These are phyloP conservation scores for Drosophila pallidifrons DNA, from an alignment of 1,140 invertebrate genomes.

Conservation along the genomic window DNA sequence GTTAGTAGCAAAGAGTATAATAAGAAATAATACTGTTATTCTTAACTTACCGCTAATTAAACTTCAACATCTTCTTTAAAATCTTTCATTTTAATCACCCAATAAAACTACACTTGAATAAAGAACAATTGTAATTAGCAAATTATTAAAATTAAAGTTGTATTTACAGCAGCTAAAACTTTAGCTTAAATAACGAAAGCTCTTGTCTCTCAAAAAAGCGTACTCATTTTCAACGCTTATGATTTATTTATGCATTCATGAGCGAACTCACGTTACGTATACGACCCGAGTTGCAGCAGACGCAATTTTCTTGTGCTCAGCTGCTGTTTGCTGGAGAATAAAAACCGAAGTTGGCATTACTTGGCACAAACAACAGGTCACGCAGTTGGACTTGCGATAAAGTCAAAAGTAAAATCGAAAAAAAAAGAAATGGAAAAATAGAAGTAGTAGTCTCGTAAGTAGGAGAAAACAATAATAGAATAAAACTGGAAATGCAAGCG, in stretches of 20 bases:
- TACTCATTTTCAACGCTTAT: constrained; percentile 69
- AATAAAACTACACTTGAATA: no score
- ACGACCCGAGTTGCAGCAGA: constrained; percentile 22
- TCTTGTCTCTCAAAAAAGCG: background rate
- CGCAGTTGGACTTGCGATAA: constrained; percentile 1
- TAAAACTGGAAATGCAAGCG: constrained; percentile 27
- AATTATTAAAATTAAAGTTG: background rate
- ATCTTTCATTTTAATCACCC: no score
- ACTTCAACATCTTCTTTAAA: no score
- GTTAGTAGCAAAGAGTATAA: no score
- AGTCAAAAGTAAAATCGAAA: constrained; percentile 16
- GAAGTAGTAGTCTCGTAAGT: background rate
- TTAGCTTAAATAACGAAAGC: background rate
- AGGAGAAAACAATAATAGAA: constrained; percentile 17
- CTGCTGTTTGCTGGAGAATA: constrained; percentile 40
- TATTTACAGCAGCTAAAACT: background rate
- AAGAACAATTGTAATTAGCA: background rate
- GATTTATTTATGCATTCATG: constrained; percentile 69
- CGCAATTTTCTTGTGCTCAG: constrained; percentile 50
- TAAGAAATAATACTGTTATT: no score
- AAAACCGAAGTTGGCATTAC: constrained; percentile 37
- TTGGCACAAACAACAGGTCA: constrained; percentile 37
- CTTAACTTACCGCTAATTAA: no score
- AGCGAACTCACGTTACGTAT: background rate
- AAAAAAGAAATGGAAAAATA: background rate